Conservation (phyloP, 2,797 vertebrate species). For the Spatula versicolor region DNA sequence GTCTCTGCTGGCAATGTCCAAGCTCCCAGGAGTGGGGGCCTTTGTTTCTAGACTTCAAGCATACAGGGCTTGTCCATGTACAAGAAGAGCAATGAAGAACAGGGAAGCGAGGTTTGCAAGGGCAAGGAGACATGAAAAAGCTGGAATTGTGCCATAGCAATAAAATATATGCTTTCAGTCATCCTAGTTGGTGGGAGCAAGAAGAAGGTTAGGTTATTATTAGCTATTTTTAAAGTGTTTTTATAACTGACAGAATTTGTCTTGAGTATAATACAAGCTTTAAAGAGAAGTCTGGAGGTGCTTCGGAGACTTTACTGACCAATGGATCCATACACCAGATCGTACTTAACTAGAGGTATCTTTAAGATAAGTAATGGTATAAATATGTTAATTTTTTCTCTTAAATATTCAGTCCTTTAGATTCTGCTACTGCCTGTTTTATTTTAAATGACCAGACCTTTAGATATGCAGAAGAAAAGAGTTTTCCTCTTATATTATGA, state of each 20-base stretch:
- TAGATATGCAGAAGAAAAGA: background rate
- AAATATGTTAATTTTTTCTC: background rate
- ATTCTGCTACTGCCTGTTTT: background rate
- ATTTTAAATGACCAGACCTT: background rate
- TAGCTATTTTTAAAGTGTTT: background rate
- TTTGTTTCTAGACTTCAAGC: background rate
- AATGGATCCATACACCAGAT: background rate
- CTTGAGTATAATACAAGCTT: background rate
- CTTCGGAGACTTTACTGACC: background rate
- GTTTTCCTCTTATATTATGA: background rate
- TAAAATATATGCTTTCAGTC: background rate
- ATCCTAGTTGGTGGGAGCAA: background rate
- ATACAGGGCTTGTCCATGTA: background rate
- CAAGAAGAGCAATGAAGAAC: background rate
- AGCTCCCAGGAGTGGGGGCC: accelerated
- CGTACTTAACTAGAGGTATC: background rate
- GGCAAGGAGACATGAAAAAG: background rate
- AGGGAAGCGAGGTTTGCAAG: background rate
- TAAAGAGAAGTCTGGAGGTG: background rate
- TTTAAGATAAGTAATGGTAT: background rate
- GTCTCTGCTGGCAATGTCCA: background rate
- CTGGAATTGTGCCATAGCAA: background rate
- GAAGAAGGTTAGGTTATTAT: background rate
- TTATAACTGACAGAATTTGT: background rate
- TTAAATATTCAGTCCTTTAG: background rate